Evolutionary conservation across 1,140 invertebrate genomes (phyloP).

Genomic region (Hydropsyche tenuis): DNA sequence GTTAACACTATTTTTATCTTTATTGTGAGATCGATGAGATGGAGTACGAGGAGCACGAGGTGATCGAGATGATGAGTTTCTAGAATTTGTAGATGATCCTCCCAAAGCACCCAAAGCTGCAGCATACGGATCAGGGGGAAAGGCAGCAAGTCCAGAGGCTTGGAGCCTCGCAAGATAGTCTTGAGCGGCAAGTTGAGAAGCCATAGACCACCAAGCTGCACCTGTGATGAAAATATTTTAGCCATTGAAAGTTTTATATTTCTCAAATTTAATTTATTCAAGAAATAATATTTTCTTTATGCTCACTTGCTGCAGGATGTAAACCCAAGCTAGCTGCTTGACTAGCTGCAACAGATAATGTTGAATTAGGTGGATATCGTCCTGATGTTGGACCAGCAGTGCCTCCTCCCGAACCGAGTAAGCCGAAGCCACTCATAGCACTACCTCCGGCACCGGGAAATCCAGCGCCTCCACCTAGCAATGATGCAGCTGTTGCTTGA

Average conservation of each 20-base stretch:
- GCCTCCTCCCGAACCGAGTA: conserved; percentile 59
- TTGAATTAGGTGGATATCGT: conserved; percentile 71
- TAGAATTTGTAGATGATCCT: conserved; percentile 52
- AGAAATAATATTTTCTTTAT: background rate
- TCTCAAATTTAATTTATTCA: too few species aligned
- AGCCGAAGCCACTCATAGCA: conserved; percentile 53
- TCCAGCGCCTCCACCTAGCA: conserved; percentile 60
- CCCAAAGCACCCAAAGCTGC: conserved; percentile 59
- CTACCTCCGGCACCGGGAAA: conserved; percentile 58
- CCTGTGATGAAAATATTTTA: conserved; percentile 63
- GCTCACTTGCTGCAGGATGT: conserved; percentile 70
- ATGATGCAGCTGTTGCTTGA: conserved; percentile 55
- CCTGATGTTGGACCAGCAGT: conserved; percentile 55
- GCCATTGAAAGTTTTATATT: too few species aligned
- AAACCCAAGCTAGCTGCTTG: conserved; percentile 78
- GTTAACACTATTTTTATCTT: conserved; percentile 53
- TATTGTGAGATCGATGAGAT: conserved; percentile 46
- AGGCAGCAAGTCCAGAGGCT: conserved; percentile 74
- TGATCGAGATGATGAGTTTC: conserved; percentile 50
- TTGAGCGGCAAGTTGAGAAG: conserved; percentile 82
- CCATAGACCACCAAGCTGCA: conserved; percentile 88
- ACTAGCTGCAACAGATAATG: conserved; percentile 79
- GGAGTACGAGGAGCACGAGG: conserved; percentile 54
- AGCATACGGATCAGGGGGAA: conserved; percentile 65
- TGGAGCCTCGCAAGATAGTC: conserved; percentile 83